phyloP scores from a whole-genome alignment of 1,140 invertebrate species.

The Asobara japonica region DNA sequence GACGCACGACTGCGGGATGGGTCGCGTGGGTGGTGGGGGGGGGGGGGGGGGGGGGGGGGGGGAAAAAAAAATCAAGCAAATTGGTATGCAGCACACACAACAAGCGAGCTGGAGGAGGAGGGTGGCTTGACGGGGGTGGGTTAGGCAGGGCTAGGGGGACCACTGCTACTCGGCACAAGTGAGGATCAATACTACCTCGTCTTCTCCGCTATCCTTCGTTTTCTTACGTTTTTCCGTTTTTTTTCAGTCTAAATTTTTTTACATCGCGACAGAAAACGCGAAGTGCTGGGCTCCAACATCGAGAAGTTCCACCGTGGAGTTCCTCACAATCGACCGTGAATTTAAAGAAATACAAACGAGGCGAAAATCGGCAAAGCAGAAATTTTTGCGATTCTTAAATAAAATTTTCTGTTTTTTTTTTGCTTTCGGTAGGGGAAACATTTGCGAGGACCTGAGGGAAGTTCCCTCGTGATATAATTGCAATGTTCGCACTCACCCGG shows the following conservation, averaged over 20 bases:
- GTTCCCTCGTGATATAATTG: background rate
- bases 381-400: background rate
- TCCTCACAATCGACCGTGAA: background rate
- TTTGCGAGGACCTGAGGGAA: background rate
- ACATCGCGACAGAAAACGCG: background rate
- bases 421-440: background rate
- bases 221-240: constrained; percentile 10
- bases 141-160: background rate
- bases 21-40: background rate
- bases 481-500: background rate
- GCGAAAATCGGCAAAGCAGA: background rate
- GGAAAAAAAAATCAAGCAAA: constrained; percentile 61
- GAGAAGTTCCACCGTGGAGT: no score
- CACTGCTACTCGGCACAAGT: constrained; percentile 10
- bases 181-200: constrained; percentile 8
- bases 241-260: background rate
- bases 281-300: background rate
- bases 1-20: constrained; percentile 1
- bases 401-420: no score
- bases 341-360: background rate
- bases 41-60: background rate
- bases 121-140: background rate
- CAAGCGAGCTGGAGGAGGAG: constrained; percentile 42
- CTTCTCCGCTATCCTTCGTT: constrained; percentile 18
- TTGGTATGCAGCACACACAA: constrained; percentile 66